Conservation (phyloP, 2,113 vertebrate species). For the Alligator sinensis region DNA sequence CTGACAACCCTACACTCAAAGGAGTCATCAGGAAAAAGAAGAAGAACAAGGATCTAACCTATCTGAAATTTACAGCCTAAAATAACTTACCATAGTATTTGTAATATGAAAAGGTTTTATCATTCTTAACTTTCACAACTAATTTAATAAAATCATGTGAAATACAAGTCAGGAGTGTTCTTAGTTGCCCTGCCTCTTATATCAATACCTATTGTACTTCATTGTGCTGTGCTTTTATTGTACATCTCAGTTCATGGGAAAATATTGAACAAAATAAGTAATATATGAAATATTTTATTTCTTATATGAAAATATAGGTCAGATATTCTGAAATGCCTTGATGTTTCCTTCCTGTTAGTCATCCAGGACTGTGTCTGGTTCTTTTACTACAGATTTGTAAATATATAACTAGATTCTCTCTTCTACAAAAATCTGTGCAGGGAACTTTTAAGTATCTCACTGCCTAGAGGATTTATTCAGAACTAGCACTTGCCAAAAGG, state of each 20-base stretch:
- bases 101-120: not conserved
- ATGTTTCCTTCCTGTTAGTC: not conserved
- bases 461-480: not conserved
- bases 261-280: not conserved
- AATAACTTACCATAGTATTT: not conserved
- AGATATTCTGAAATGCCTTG: not conserved
- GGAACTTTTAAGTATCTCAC: not conserved
- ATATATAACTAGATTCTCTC: not conserved
- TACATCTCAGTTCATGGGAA: not conserved
- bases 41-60: not conserved
- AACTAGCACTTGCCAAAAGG: not conserved
- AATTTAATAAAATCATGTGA: not conserved
- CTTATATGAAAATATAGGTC: not conserved
- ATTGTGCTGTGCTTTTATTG: not conserved
- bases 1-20: not conserved
- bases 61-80: not conserved
- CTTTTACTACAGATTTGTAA: not conserved
- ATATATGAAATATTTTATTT: not conserved
- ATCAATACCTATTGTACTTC: not conserved
- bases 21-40: not conserved
- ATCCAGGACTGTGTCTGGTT: not conserved
- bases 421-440: not conserved
- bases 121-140: not conserved
- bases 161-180: not conserved
- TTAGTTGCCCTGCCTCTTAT: not conserved